Evolutionary conservation across 2,888 invertebrate species (phyloP).

Genomic region (Nymphalis polychloros): DNA sequence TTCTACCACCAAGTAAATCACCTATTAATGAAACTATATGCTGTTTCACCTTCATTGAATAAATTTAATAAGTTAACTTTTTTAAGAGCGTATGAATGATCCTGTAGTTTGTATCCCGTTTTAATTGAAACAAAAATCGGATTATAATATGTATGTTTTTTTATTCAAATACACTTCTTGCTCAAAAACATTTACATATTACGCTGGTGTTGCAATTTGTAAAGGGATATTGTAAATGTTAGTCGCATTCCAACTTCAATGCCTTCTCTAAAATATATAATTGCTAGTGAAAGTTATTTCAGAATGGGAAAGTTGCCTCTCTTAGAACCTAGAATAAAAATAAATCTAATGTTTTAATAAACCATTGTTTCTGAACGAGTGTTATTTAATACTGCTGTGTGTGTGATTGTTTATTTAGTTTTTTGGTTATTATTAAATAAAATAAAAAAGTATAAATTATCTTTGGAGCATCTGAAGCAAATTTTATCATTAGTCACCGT

Average conservation of each 20-base stretch:
- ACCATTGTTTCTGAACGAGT: neutral
- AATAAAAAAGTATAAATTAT: too few species aligned
- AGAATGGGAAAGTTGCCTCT: conserved; percentile 36
- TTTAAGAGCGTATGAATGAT: neutral
- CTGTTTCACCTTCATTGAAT: too few species aligned
- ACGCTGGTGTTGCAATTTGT: conserved; percentile 10
- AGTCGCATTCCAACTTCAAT: conserved; percentile 18
- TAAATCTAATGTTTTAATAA: neutral
- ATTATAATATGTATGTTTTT: neutral
- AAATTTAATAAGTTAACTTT: too few species aligned
- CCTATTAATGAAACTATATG: neutral
- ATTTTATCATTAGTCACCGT: too few species aligned
- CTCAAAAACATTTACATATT: conserved; percentile 6
- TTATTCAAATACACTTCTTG: neutral
- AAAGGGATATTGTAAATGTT: conserved; percentile 18
- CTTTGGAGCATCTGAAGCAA: too few species aligned
- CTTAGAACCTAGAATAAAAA: conserved; percentile 17
- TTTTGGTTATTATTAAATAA: too few species aligned
- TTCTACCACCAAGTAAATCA: too few species aligned
- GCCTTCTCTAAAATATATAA: conserved; percentile 12
- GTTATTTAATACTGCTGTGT: too few species aligned
- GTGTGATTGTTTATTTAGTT: too few species aligned
- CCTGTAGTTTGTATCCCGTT: neutral
- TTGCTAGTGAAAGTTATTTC: conserved; percentile 35
- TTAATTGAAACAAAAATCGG: too few species aligned